phyloP scores from a whole-genome alignment of 2,797 vertebrate species.

The Bufotes viridis region DNA sequence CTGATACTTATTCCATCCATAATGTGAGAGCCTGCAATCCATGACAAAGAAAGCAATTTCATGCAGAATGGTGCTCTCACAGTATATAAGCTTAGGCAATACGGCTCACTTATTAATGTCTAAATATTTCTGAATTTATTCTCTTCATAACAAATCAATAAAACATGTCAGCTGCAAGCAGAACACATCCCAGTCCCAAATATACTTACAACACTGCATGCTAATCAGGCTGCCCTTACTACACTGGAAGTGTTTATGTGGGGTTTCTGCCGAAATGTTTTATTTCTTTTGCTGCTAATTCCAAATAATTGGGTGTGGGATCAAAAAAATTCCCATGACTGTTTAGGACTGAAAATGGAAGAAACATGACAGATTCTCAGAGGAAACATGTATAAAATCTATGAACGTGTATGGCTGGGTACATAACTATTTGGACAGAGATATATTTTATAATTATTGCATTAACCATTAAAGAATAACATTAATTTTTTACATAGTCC shows the following conservation, averaged over 20 bases:
- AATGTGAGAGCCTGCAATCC: conserved; percentile 29
- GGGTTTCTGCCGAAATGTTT: neutral
- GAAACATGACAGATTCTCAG: neutral
- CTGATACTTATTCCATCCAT: conserved; percentile 25
- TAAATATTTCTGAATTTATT: conserved; percentile 41
- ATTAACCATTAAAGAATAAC: too few relatives aligned
- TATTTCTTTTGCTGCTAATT: too few relatives aligned
- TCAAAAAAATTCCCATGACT: neutral
- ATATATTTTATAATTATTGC: too few relatives aligned
- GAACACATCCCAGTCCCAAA: conserved; percentile 33
- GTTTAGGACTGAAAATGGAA: neutral
- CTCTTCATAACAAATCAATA: conserved; percentile 46
- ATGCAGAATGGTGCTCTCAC: conserved; percentile 2
- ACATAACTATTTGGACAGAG: too few relatives aligned
- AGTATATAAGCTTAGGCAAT: conserved; percentile 29
- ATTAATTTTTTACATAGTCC: too few relatives aligned
- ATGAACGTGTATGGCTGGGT: too few relatives aligned
- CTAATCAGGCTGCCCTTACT: neutral
- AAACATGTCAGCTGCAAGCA: conserved; percentile 19
- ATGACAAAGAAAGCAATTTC: conserved; percentile 53
- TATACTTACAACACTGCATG: neutral
- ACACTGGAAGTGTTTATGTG: neutral
- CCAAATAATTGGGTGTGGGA: neutral
- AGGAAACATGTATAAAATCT: neutral
- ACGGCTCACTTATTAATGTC: conserved; percentile 39